A percentile compares a stretch with the other conserved stretches of the same genome.
Evolutionary conservation across 2,888 invertebrate genomes (phyloP).

Genomic region (Spodoptera picta): DNA sequence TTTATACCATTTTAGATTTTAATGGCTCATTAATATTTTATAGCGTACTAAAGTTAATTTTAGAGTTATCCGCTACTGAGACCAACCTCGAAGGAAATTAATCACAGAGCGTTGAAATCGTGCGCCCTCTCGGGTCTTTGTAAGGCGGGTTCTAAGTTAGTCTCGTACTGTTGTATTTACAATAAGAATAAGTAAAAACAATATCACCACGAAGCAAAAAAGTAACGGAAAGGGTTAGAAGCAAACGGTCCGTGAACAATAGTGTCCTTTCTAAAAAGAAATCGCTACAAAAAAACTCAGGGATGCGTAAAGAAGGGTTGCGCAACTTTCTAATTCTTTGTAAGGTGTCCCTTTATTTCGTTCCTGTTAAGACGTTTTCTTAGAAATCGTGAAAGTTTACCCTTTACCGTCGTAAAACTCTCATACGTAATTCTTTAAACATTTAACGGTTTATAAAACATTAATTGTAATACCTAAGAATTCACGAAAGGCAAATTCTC

Average conservation of each 20-base stretch:
- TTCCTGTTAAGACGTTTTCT: constrained; percentile 71
- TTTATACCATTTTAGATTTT: constrained; percentile 87
- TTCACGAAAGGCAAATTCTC: constrained; percentile 59
- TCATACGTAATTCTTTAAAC: constrained; percentile 60
- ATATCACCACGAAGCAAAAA: constrained; percentile 71
- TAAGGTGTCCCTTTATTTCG: constrained; percentile 78
- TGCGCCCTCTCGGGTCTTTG: constrained; percentile 41
- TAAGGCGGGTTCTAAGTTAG: constrained; percentile 41
- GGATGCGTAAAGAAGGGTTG: constrained; percentile 85
- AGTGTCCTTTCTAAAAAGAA: constrained; percentile 78
- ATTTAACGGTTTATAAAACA: constrained; percentile 69
- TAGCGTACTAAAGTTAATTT: constrained; percentile 85
- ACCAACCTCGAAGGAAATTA: constrained; percentile 77
- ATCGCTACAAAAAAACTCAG: constrained; percentile 78
- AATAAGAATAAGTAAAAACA: constrained; percentile 74
- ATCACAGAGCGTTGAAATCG: constrained; percentile 64
- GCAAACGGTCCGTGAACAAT: constrained; percentile 81
- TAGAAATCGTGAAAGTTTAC: constrained; percentile 83
- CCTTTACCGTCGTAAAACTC: constrained; percentile 66
- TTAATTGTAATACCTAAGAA: constrained; percentile 64
- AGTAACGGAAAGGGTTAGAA: constrained; percentile 85
- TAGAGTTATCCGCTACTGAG: constrained; percentile 85
- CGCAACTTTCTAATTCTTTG: constrained; percentile 88
- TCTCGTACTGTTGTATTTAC: constrained; percentile 56
- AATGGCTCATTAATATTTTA: constrained; percentile 87